A percentile compares a stretch with the other conserved stretches of the same genome.
phyloP scores from a whole-genome alignment of 2,797 vertebrate genomes.

The Danio kyathit region DNA sequence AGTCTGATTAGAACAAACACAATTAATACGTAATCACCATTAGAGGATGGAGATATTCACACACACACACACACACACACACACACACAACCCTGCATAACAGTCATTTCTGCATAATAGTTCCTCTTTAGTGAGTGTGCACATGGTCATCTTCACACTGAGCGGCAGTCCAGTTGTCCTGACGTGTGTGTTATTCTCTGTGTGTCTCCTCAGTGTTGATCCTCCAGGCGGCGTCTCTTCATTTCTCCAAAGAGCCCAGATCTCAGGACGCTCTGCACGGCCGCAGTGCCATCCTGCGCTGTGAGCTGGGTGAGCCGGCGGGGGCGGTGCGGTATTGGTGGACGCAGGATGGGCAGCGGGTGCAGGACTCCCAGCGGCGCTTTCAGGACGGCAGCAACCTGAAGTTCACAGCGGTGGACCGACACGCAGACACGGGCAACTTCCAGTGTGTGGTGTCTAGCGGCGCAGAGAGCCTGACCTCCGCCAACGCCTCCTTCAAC shows the following conservation, averaged over 20 bases:
- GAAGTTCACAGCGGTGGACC: constrained; percentile 89
- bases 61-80: too few relatives aligned
- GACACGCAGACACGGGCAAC: constrained; percentile 84
- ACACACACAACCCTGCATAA: too few relatives aligned
- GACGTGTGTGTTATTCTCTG: constrained; percentile 45
- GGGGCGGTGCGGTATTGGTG: constrained; percentile 79
- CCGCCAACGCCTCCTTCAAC: constrained; percentile 92
- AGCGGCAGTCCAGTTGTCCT: not conserved
- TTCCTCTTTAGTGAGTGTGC: not conserved
- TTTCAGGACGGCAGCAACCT: constrained; percentile 92
- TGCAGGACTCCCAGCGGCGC: constrained; percentile 83
- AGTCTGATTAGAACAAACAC: too few relatives aligned
- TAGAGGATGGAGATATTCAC: too few relatives aligned
- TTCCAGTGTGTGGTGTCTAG: constrained; percentile 88
- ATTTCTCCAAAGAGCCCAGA: constrained; percentile 93
- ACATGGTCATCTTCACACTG: not conserved
- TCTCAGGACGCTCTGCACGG: constrained; percentile 97
- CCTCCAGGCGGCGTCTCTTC: constrained; percentile 74
- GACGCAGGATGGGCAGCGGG: constrained; percentile 80
- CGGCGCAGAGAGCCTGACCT: constrained; percentile 73
- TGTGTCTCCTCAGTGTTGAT: constrained; percentile 73
- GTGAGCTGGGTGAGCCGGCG: constrained; percentile 84
- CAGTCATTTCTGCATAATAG: too few relatives aligned
- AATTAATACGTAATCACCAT: too few relatives aligned
- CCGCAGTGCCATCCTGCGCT: constrained; percentile 94